Base-by-base conservation (phyloP, 2,113 vertebrate species). In the Litocranius walleri region DNA sequence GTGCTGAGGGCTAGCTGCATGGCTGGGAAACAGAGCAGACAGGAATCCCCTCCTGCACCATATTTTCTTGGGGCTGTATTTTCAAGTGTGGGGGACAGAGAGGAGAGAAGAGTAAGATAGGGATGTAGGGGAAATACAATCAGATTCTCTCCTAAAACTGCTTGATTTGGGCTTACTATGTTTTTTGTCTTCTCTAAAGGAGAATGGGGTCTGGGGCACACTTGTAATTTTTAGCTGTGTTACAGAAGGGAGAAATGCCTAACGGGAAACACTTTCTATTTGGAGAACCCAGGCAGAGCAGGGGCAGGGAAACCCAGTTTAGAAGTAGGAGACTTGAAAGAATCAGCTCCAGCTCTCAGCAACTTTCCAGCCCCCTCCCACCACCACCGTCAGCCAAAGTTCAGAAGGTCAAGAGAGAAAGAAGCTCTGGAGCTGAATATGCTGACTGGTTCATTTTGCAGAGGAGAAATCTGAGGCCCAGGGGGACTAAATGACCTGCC, bases 251-350 rank as follows among this genome's bases (percentile, higher is more conserved):
- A 27, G 25, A 29, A 29, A 2, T 25, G 19, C 48, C 48, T 6
- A 54, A 45, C 5, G 5, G 12, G 71, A 56, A 21, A 56, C 40
- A 30, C 13, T 67, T 82, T 81, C n/a, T 78, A 9, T 52, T 33
- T 81, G 64, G 81, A 87, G 81, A 94, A 92, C 29, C 4, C 50
- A 92, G 45, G 74, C 15, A 83, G 29, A 86, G 33, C 14, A 90
- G 30, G 17, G 23, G 2, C 12, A 36, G 36, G 40, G 27, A 83
- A 40, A 82, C 14, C 16, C 29, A 25, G 27, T 10, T 45, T 36
- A 56, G 62, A 94, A 83, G 61, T 12, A 4, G 3, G 48, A 29
- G 67, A 43, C 43, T 83, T 45, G 40, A 27, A 59, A 16, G 21
- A 88, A 57, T 33, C 56, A 67, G 29, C 11, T 50, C 7, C 29